Percentiles rank a stretch among this genome's conserved stretches.
phyloP scores from a whole-genome alignment of 2,797 vertebrate genomes.

The Corythornis leucogaster region DNA sequence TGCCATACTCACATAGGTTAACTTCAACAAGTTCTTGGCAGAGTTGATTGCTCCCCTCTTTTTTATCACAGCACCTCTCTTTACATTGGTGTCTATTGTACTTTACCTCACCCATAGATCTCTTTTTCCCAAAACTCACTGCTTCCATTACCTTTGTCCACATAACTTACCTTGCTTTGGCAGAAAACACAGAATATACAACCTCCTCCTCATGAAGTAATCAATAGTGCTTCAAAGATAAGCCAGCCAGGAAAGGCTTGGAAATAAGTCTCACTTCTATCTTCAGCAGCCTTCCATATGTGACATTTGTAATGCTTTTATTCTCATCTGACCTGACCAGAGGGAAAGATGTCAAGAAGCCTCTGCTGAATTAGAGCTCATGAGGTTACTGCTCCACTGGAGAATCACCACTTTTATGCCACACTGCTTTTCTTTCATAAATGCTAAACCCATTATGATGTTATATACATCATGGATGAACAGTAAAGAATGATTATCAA shows the following conservation, averaged over 20 bases:
- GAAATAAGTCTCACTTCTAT: constrained; percentile 15
- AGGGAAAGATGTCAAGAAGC: not conserved
- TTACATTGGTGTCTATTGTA: not conserved
- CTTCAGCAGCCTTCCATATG: not conserved
- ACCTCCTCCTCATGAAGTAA: constrained; percentile 39
- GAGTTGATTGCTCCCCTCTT: not conserved
- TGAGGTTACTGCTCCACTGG: not conserved
- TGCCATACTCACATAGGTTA: not conserved
- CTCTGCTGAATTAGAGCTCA: not conserved
- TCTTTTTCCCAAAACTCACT: constrained; percentile 13
- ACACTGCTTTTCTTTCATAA: not conserved
- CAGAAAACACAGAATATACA: constrained; percentile 41
- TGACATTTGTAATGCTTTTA: constrained; percentile 1
- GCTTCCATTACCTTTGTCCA: constrained; percentile 54
- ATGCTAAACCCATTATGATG: not conserved
- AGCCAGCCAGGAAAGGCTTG: constrained; percentile 14
- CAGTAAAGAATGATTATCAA: not conserved
- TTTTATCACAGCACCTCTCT: not conserved
- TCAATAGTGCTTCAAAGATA: constrained; percentile 57
- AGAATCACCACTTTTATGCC: not conserved
- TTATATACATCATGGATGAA: not conserved
- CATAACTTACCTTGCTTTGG: constrained; percentile 46
- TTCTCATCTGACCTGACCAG: not conserved
- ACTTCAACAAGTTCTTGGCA: not conserved
- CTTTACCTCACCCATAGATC: constrained; percentile 16